phyloP scores from a whole-genome alignment of 2,113 vertebrate genomes.

The Okapia johnstoni region DNA sequence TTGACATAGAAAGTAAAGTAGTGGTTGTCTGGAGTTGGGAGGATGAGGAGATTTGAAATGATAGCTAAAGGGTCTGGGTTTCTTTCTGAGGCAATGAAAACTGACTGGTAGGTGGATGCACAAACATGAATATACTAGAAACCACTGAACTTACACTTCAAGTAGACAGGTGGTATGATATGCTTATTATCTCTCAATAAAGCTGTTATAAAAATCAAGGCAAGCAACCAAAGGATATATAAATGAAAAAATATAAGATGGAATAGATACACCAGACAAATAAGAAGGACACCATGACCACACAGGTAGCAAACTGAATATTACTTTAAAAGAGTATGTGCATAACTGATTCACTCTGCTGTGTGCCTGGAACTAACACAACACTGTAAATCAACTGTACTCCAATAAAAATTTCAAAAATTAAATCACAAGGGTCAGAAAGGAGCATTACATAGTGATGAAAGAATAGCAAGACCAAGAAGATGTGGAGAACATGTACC shows the following conservation, averaged over 20 bases:
- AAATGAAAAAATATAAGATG: not conserved
- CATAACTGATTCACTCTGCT: not conserved
- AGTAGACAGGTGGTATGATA: not conserved
- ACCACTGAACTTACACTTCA: not conserved
- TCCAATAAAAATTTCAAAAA: not conserved
- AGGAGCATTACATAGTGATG: not conserved
- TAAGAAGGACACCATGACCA: not conserved
- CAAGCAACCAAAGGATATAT: not conserved
- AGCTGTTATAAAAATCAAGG: not conserved
- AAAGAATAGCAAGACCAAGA: not conserved
- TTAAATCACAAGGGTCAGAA: not conserved
- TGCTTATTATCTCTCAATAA: not conserved
- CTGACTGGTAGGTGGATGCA: not conserved
- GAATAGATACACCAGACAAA: not conserved
- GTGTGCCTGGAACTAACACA: not conserved
- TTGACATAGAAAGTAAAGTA: not conserved
- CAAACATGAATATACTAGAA: not conserved
- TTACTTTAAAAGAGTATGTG: not conserved
- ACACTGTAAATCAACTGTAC: not conserved
- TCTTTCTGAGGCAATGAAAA: not conserved
- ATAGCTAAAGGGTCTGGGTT: not conserved
- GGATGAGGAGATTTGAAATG: accelerated
- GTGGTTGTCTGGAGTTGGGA: not conserved
- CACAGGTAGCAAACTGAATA: not conserved
- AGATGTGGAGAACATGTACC: not conserved